These are phyloP conservation scores for Tichodroma muraria DNA, from an alignment of 2,113 vertebrate genomes.

Conservation along the genomic window DNA sequence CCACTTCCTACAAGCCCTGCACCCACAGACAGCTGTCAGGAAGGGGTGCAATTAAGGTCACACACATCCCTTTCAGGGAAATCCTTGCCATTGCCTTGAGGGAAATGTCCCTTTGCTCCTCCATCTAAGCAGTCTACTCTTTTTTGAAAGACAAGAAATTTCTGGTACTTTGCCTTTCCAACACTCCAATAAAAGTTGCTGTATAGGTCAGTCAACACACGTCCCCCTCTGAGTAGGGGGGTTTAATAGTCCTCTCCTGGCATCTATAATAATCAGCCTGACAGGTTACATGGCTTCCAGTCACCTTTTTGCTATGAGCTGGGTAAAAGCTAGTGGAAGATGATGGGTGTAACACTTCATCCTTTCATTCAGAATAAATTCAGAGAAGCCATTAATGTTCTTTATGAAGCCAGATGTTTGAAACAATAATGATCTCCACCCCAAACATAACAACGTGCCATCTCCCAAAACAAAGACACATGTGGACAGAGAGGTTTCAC, in stretches of 20 bases:
- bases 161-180: not conserved
- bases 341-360: not conserved
- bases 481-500: conserved; percentile 39
- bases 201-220: not conserved
- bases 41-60: not conserved
- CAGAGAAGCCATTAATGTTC: conserved; percentile 30
- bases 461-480: conserved; percentile 52
- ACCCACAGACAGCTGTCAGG: not conserved
- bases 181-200: not conserved
- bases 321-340: conserved; percentile 11
- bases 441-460: conserved; percentile 36
- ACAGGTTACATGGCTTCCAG: conserved; percentile 3
- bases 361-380: conserved; percentile 46
- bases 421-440: conserved; percentile 60
- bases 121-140: not conserved
- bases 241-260: not conserved
- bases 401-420: conserved; percentile 54
- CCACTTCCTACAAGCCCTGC: not conserved
- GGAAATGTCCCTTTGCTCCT: not conserved
- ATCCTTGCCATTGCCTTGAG: not conserved
- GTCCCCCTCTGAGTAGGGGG: accelerated
- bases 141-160: not conserved
- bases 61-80: not conserved
- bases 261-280: conserved; percentile 7
- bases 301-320: not conserved